Conservation (phyloP, 2,888 invertebrate genomes). For the Synanthedon myopaeformis region DNA sequence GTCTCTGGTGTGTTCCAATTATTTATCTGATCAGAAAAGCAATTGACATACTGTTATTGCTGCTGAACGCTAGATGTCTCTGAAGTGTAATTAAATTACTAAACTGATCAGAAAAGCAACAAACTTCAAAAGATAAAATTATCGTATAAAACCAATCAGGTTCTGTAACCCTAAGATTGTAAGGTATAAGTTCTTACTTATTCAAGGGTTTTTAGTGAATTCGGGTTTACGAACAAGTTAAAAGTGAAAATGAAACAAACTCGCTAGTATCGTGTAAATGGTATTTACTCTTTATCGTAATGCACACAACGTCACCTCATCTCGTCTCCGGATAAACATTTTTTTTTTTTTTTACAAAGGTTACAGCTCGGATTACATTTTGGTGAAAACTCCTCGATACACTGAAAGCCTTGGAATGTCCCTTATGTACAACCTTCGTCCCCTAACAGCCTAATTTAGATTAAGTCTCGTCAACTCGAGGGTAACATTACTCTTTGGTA, state of each 20-base stretch:
- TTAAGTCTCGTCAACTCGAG: slow-evolving; percentile 51
- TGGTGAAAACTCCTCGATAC: slow-evolving; percentile 49
- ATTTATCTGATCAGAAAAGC: no score
- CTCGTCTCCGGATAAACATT: slow-evolving; percentile 50
- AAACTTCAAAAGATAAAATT: no score
- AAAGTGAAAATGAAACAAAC: slow-evolving; percentile 36
- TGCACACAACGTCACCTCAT: slow-evolving; percentile 51
- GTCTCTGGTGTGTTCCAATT: no score
- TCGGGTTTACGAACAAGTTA: no score
- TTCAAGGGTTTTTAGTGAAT: no score
- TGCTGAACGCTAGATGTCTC: no score
- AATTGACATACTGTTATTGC: no score
- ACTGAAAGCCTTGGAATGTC: slow-evolving; percentile 56
- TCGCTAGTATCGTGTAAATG: slow-evolving; percentile 57
- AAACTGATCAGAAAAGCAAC: no score
- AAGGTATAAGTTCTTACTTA: no score
- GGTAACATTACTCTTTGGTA: slow-evolving; percentile 70
- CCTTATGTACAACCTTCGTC: slow-evolving; percentile 50
- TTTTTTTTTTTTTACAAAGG: slow-evolving; percentile 66
- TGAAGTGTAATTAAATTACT: no score
- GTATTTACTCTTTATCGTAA: slow-evolving; percentile 67
- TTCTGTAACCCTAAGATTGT: no score
- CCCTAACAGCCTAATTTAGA: slow-evolving; percentile 54
- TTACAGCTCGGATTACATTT: slow-evolving; percentile 62
- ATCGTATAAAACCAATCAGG: no score